Percentiles rank a stretch among this genome's conserved stretches.
These are phyloP conservation scores for Heterodera filipjevi DNA, from an alignment of 2,888 invertebrate species.

Conservation along the genomic window DNA sequence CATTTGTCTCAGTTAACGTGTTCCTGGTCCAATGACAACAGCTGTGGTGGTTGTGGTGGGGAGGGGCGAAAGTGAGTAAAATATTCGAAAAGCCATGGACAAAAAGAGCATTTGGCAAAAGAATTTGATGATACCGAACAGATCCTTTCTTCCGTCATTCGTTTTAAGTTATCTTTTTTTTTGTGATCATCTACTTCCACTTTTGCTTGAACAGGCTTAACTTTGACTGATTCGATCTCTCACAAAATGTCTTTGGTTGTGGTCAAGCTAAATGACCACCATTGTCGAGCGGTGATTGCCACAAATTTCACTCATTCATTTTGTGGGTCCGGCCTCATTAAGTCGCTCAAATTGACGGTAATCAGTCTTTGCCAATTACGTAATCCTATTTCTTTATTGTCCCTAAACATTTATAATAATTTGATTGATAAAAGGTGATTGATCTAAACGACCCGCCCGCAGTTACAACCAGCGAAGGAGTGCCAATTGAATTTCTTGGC, in stretches of 20 bases:
- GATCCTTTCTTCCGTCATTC: too few species aligned
- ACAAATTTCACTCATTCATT: constrained; percentile 23
- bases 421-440: background rate
- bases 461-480: constrained; percentile 21
- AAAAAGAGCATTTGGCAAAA: too few species aligned
- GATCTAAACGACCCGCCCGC: constrained; percentile 5
- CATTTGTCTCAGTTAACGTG: too few species aligned
- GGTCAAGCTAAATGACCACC: constrained; percentile 21
- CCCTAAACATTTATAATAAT: too few species aligned
- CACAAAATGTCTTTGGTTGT: constrained; percentile 25
- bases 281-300: constrained; percentile 24
- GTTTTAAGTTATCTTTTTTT: too few species aligned
- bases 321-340: constrained; percentile 17
- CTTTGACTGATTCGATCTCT: background rate
- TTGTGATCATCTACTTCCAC: too few species aligned
- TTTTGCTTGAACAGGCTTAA: too few species aligned
- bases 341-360: constrained; percentile 8
- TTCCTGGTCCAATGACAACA: too few species aligned
- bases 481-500: constrained; percentile 25
- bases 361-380: background rate
- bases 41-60: too few species aligned
- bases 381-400: background rate
- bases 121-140: too few species aligned
- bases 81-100: too few species aligned
- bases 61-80: too few species aligned